Conservation (phyloP, 2,797 vertebrate genomes). For the Galagoides demidoff region DNA sequence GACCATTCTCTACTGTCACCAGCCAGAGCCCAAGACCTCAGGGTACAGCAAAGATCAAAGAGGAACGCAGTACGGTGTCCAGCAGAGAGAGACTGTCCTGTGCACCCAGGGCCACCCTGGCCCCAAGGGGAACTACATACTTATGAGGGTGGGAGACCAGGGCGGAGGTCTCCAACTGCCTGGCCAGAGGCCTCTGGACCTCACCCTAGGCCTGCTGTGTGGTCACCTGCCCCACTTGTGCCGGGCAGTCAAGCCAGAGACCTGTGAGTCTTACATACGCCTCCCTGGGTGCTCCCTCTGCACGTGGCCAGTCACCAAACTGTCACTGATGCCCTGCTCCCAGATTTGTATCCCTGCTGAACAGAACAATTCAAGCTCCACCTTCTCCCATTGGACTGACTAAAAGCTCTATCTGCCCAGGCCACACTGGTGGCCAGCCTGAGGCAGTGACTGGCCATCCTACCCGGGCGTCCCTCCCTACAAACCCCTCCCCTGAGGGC, state of each 20-base stretch:
- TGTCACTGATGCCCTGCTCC: neutral
- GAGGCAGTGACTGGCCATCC: neutral
- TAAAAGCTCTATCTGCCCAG: neutral
- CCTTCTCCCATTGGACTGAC: neutral
- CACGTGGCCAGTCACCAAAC: rapidly evolving
- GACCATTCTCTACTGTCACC: rapidly evolving
- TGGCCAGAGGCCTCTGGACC: neutral
- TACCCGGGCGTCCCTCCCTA: rapidly evolving
- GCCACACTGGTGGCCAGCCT: neutral
- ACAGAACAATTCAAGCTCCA: neutral
- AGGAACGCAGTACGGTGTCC: rapidly evolving
- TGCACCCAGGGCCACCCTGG: neutral
- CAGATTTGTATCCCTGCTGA: neutral
- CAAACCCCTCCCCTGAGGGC: neutral
- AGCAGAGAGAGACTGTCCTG: neutral
- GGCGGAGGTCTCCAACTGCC: neutral
- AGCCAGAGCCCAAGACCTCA: neutral
- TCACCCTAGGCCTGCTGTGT: too few species aligned
- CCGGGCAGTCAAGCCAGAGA: neutral
- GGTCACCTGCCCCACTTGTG: neutral
- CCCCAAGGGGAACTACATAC: neutral
- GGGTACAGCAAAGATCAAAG: rapidly evolving
- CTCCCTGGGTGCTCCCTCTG: neutral
- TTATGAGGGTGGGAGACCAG: neutral
- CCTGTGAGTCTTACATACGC: rapidly evolving